Base-by-base conservation (phyloP, 2,888 invertebrate species). In the Eupithecia vulgata region DNA sequence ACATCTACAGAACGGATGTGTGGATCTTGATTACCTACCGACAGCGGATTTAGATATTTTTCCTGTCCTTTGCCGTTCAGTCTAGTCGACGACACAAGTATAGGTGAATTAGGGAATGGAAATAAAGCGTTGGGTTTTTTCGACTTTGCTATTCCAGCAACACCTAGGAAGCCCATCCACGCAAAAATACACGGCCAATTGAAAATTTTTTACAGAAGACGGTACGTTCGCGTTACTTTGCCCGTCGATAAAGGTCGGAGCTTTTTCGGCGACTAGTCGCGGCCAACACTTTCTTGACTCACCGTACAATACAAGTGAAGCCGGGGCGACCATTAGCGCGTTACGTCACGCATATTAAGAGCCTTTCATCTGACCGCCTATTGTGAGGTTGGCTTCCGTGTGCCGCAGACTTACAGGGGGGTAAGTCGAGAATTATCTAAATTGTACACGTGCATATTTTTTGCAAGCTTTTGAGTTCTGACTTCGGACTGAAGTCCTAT, bases 341-440 rank as follows among this genome's bases (percentile, higher is more conserved):
- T 90, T 88, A 91, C 92, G 91, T 90, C 90, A 91, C 89, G 91
- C 91, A 91, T 91, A 91, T 88, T 91, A 90, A 90, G 86, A 81
- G 84, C 81, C 92, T 93, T 93, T 93, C 90, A 93, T 92, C 92
- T 92, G 79, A 85, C 93, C 93, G 93, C 82, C 91, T 84, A 92
- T 93, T 93, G 93, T 92, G 88, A 84, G 73, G 79, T 3, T 79
- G 80, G 86, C 91, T 93, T 93, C 93, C 93, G 91, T 87, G 84
- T 89, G 82, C 87, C 80, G 30, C 37, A n/a, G n/a, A 70, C 21
- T 12, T 59, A 37, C 65, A 76, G 52, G 0, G 67, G 48, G 42
- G 13, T 78, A 79, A 77, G 37, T 78, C 34, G 15, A 4, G 30
- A 68, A 77, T 70, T 70, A 10, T 10, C 13, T n/a, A 71, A 65